A percentile compares a stretch with the other conserved stretches of the same genome.
phyloP scores from a whole-genome alignment of 2,797 vertebrate species.

The Lepus townsendii region DNA sequence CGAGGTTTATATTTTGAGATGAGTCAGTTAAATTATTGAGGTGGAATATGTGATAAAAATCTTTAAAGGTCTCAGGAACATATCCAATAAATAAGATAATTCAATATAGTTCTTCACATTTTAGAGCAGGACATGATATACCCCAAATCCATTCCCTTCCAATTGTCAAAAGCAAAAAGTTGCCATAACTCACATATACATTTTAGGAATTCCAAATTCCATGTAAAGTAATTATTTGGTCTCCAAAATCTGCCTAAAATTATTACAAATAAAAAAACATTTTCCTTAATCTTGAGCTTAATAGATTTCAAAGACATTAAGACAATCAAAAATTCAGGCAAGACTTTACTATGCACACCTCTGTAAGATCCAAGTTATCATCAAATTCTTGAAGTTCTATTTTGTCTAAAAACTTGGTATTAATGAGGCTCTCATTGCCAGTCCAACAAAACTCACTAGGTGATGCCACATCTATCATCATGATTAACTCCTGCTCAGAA shows the following conservation, averaged over 20 bases:
- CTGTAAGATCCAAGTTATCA: neutral
- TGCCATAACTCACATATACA: neutral
- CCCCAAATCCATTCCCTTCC: neutral
- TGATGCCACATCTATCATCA: neutral
- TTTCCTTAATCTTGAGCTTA: neutral
- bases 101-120: constrained; percentile 16
- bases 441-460: constrained; percentile 13
- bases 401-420: neutral
- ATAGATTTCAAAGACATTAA: neutral
- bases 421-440: neutral
- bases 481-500: neutral
- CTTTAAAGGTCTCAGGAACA: neutral
- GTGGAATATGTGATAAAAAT: constrained; percentile 14
- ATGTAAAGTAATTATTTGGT: constrained; percentile 1
- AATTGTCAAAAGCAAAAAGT: constrained; percentile 36
- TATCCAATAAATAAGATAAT: neutral
- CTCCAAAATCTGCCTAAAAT: neutral
- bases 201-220: neutral
- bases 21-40: neutral
- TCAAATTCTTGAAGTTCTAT: neutral
- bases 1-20: neutral
- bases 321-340: neutral
- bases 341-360: neutral
- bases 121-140: neutral
- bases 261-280: neutral